Base-by-base conservation (phyloP, 2,113 vertebrate species). In the Macroglossus sobrinus region DNA sequence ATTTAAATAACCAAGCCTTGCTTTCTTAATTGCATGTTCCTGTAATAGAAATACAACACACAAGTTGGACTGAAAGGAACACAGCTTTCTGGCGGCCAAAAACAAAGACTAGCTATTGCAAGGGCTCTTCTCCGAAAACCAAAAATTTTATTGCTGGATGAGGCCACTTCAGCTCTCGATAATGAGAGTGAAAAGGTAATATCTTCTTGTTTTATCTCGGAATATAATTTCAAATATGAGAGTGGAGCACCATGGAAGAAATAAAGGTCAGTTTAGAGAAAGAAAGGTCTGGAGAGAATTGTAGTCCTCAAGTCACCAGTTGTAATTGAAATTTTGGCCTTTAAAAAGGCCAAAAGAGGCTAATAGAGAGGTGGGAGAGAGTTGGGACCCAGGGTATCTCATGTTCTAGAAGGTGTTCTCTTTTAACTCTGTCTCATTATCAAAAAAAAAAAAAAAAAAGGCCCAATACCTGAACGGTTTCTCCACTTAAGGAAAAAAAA, bases 101-200 rank as follows among this genome's bases (percentile, higher is more conserved):
- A 98, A 61, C 97, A 98, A 95, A 97, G 97, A 95, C 61, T 98
- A 53, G 98, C 98, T 72, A 98, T 98, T 68, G 97, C 98, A 76
- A 97, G 97, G 85, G 98, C 98, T 85, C 97, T 98, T 78, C 93
- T 98, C 59, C 89, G 91, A 47, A 96, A 98, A 84, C 97, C 97
- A 53, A 98, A 98, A 92, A 95, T 98, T 88, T 95, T 98, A 61
- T 78, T 98, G 72, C 91, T 98, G 87, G 98, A 98, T 85, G 97
- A 98, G 33, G 97, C 97, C 93, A 98, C 97, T 50, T 98, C 98
- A 30, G 96, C 98, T 57, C 94, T 98, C 47, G 97, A 98, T 53
- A 98, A 97, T 35, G 97, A 98, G 47, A 98, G 91, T 79, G 97
- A 97, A 97, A 97, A 98, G 97, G 97, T 98, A 96, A 96, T 15